Evolutionary conservation across 2,113 vertebrate genomes (phyloP), one percentile per base, ranked within the genome.

Genomic region (Poeciliopsis prolifica): DNA sequence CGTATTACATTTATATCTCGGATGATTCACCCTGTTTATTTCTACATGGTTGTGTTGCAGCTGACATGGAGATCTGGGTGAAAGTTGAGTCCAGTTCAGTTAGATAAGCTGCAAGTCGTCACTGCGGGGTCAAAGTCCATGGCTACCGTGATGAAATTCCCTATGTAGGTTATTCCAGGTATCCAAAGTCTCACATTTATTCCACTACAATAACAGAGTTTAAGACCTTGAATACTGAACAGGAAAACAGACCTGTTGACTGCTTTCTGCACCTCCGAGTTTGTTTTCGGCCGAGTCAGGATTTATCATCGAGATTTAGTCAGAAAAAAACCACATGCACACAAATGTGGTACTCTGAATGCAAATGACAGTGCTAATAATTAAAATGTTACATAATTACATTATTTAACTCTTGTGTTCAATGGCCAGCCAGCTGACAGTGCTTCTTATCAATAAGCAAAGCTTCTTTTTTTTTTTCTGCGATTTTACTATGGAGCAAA

Each of bases 71-170:
- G 9, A 87, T 90, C 29, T 92, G 65, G 91, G 92, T 88, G 85
- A 94, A 92, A 93, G 93, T 87, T 91, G 81, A 92, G 58, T 13
- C n/a, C 62, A 60, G 8, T 61, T 75, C 11, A 24, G 51, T 91
- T 91, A 87, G 77, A 64, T 90, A 94, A 92, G 70, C 30, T 61
- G 30, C 0, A 5, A 83, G 65, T 85, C 42, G 48, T 88, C 89
- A 89, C 10, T 79, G 14, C 3, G 40, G 75, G 91, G 29, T 72
- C 88, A 91, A 75, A 88, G 92, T 92, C 87, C 93, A 92, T 79
- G 71, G 86, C 75, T 78, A n/a, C 72, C 6, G 0, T 84, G 80
- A 83, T 77, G 88, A 87, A 88, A 87, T 77, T 30, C 28, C 15
- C 22, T 35, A 86, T 85, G 65, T 79, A 86, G 84, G 85, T 85